Base-by-base conservation (phyloP, 1,140 invertebrate genomes). In the Rhopalosiphum maidis region DNA sequence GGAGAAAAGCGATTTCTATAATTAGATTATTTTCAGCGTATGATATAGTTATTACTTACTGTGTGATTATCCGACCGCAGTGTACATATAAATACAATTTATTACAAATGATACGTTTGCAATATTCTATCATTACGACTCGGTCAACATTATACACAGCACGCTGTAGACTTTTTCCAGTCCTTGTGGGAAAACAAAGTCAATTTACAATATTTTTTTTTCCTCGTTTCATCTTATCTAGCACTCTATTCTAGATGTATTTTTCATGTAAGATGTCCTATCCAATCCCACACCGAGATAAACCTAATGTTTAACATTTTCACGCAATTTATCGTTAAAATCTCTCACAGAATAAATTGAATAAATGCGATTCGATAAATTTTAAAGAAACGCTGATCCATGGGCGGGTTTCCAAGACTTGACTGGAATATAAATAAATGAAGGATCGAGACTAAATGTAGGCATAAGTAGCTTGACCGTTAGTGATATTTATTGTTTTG, bases 301-400 rank as follows among this genome's bases (percentile, higher is more conserved):
- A 87, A 87, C 46, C 43, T 46, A 48, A 87, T 48, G 46, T 48
- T 87, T 87, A 87, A 87, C 86, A 87, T 87, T 87, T 87, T 87
- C 46, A 48, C 86, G 30, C 86, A 48, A 48, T 87, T 87, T 87
- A 48, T 87, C 86, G 86, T 87, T 48, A 87, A 87, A 87, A 87
- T 48, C 86, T 87, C 43, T n/a, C 46, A n/a, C 30, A 5, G 86
- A 48, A 87, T 87, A 87, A 87, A 87, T 48, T n/a, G 11, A 87
- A 41, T 77, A 87, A 48, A 87, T 87, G 86, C 25, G 86, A n/a
- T 87, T 87, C 43, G 46, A 15, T 35, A 88, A 88, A 48, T 88
- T 88, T 88, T 51, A 88, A 22, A 54, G 21, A 35, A 87, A 48
- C 22, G n/a, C 8, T 35, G n/a, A 88, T 35, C 85, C 18, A 1